Evolutionary conservation across 2,113 vertebrate species (phyloP).

Genomic region (Urocolius indicus): DNA sequence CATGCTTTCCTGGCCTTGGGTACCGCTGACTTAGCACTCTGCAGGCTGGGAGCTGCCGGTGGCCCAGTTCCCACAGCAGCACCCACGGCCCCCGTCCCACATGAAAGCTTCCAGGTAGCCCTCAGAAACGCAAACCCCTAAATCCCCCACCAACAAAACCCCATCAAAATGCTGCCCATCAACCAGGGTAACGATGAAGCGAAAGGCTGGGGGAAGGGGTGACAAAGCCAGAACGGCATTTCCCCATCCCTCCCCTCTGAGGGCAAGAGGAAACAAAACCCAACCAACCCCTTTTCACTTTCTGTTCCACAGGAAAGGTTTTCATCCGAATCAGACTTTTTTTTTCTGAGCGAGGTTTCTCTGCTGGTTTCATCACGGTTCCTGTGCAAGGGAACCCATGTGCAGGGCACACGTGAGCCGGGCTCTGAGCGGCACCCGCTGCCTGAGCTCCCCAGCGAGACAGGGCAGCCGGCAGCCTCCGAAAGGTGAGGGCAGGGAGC

Average conservation of each 20-base stretch:
- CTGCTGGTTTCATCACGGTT: not conserved
- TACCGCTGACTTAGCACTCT: not conserved
- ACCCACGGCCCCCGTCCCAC: not conserved
- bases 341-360: not conserved
- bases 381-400: fast-evolving
- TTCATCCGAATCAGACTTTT: not conserved
- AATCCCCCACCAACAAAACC: not conserved
- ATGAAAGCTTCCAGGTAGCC: fast-evolving
- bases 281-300: not conserved
- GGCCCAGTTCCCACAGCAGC: not conserved
- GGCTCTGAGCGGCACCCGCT: too few species aligned
- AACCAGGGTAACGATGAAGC: fast-evolving
- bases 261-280: not conserved
- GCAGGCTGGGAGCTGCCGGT: not conserved
- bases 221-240: fast-evolving
- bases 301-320: not conserved
- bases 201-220: fast-evolving
- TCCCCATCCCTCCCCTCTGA: not conserved
- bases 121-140: not conserved
- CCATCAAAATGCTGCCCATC: not conserved
- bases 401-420: not conserved
- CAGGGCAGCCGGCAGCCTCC: not conserved
- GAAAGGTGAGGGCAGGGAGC: not conserved
- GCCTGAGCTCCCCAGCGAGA: not conserved
- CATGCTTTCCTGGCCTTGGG: not conserved